Evolutionary conservation across 1,140 invertebrate genomes (phyloP).

Genomic region (Wiebesia pumilae): DNA sequence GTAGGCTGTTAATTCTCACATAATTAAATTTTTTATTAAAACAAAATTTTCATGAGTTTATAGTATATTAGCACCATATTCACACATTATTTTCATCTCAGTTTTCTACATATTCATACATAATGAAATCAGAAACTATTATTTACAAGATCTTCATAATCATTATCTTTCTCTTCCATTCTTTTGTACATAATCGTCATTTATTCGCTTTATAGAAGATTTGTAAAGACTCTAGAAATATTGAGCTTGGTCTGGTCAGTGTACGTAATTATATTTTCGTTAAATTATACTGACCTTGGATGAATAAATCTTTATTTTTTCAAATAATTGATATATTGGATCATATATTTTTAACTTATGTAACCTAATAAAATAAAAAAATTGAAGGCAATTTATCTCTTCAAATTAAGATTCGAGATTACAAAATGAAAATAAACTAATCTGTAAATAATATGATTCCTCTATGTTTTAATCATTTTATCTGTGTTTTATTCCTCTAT

Average conservation of each 20-base stretch:
- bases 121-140: constrained; percentile 49
- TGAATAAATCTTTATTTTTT: constrained; percentile 42
- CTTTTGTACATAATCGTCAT: constrained; percentile 64
- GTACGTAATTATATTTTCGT: constrained; percentile 67
- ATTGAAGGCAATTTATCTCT: too few species aligned
- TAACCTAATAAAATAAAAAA: too few species aligned
- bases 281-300: constrained; percentile 51
- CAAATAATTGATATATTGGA: background rate
- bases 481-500: too few species aligned
- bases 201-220: constrained; percentile 67
- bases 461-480: too few species aligned
- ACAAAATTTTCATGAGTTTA: constrained; percentile 4
- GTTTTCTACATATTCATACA: constrained; percentile 14
- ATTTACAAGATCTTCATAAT: constrained; percentile 48
- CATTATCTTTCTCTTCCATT: constrained; percentile 21
- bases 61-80: constrained; percentile 27
- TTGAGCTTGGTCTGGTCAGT: constrained; percentile 75
- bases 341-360: background rate
- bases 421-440: too few species aligned
- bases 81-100: background rate
- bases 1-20: background rate
- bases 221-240: constrained; percentile 75
- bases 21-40: constrained; percentile 15
- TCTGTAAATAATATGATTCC: too few species aligned
- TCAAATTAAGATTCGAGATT: too few species aligned